phyloP scores from a whole-genome alignment of 2,113 vertebrate species.

The Micronisus gabar region DNA sequence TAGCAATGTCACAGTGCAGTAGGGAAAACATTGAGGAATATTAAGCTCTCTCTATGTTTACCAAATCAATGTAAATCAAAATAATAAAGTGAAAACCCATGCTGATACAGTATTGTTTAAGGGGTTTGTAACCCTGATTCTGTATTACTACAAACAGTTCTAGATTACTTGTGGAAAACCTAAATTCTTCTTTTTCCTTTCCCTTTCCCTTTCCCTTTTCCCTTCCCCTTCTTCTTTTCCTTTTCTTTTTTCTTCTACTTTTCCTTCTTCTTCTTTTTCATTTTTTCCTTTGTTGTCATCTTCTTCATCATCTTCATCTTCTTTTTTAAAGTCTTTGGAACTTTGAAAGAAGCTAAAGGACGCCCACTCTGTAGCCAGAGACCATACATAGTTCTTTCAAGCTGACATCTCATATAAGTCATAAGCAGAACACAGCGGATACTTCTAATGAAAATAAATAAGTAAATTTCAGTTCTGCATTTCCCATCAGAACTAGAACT shows the following conservation, averaged over 20 bases:
- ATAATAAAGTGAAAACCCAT: background rate
- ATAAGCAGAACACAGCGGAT: background rate
- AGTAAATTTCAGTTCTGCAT: background rate
- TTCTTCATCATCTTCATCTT: background rate
- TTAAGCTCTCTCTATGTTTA: background rate
- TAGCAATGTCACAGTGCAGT: background rate
- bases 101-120: background rate
- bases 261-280: background rate
- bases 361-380: background rate
- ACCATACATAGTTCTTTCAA: background rate
- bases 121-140: background rate
- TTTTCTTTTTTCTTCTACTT: background rate
- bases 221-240: background rate
- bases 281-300: no score
- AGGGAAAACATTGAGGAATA: background rate
- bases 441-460: background rate
- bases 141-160: background rate
- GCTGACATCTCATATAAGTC: background rate
- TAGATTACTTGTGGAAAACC: background rate
- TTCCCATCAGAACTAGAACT: background rate
- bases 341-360: background rate
- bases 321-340: background rate
- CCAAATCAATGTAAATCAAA: background rate
- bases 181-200: rapidly evolving
- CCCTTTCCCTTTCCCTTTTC: background rate